Conservation (phyloP, 1,140 invertebrate species). For the Ctenoplectra terminalis region DNA sequence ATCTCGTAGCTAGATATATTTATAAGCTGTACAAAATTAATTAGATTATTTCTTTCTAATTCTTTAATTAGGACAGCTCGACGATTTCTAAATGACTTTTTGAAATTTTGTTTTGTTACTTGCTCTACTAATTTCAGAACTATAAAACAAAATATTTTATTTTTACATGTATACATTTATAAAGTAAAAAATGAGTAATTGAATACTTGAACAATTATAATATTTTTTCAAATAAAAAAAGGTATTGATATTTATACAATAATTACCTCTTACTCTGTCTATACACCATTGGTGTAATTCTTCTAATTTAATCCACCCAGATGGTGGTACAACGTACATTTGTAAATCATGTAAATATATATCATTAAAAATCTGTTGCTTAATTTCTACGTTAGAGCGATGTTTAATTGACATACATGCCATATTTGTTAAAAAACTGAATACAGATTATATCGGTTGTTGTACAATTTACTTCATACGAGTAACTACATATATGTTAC, state of each 20-base stretch:
- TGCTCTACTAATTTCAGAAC: constrained; percentile 48
- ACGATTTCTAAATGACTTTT: constrained; percentile 18
- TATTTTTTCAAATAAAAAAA: background rate
- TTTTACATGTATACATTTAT: background rate
- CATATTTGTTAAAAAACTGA: background rate
- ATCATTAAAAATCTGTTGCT: background rate
- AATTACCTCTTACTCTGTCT: constrained; percentile 14
- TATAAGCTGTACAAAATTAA: constrained; percentile 59
- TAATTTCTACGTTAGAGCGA: background rate
- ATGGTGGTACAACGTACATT: constrained; percentile 11
- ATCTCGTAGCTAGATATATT: constrained; percentile 78
- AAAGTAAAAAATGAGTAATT: background rate
- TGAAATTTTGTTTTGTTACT: constrained; percentile 7
- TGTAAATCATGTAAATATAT: background rate
- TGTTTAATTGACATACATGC: background rate
- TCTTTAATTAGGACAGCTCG: constrained; percentile 10
- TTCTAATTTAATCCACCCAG: background rate
- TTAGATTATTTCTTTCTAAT: background rate
- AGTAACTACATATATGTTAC: too few species aligned
- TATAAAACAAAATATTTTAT: constrained; percentile 13
- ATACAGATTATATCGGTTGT: too few species aligned
- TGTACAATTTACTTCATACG: too few species aligned
- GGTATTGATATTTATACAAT: background rate
- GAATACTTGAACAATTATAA: background rate
- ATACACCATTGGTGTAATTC: constrained; percentile 17